Evolutionary conservation across 2,797 vertebrate genomes (phyloP).

Genomic region (Sebastes iracundus): DNA sequence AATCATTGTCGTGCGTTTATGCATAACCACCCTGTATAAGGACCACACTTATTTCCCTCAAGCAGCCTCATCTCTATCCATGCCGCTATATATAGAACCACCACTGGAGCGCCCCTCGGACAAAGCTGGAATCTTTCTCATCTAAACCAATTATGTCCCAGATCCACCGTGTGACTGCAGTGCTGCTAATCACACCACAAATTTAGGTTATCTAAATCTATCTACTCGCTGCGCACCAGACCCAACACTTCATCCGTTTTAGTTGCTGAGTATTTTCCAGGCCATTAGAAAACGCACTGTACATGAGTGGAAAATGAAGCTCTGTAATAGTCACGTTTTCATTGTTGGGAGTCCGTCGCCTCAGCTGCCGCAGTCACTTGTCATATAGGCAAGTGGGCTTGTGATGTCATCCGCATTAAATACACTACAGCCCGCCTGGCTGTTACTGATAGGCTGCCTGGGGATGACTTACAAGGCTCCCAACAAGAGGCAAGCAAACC

Average conservation of each 20-base stretch:
- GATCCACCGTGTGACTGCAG: conserved; percentile 50
- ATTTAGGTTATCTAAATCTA: conserved; percentile 62
- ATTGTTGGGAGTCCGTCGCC: conserved; percentile 57
- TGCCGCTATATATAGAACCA: conserved; percentile 64
- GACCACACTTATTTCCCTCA: conserved; percentile 17
- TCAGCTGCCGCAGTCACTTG: conserved; percentile 80
- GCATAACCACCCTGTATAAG: conserved; percentile 15
- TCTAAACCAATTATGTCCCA: conserved; percentile 70
- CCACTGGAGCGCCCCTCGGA: conserved; percentile 41
- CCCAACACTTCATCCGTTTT: conserved; percentile 11
- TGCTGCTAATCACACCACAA: conserved; percentile 42
- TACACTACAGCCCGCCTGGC: conserved; percentile 54
- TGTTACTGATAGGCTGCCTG: conserved; percentile 56
- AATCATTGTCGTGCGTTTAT: not conserved
- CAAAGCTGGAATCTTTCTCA: conserved; percentile 59
- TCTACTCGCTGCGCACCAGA: not conserved
- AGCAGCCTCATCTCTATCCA: conserved; percentile 34
- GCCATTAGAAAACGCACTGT: conserved; percentile 13
- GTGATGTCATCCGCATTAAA: conserved; percentile 81
- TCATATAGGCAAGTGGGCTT: conserved; percentile 63
- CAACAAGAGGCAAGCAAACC: conserved; percentile 23
- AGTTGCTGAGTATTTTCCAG: conserved; percentile 25
- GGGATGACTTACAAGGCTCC: conserved; percentile 52
- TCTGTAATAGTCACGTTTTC: conserved; percentile 73
- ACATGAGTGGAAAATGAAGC: conserved; percentile 46